Evolutionary conservation across 2,888 invertebrate genomes (phyloP), one percentile per base, ranked within the genome.

Genomic region (Drosophila emarginata): DNA sequence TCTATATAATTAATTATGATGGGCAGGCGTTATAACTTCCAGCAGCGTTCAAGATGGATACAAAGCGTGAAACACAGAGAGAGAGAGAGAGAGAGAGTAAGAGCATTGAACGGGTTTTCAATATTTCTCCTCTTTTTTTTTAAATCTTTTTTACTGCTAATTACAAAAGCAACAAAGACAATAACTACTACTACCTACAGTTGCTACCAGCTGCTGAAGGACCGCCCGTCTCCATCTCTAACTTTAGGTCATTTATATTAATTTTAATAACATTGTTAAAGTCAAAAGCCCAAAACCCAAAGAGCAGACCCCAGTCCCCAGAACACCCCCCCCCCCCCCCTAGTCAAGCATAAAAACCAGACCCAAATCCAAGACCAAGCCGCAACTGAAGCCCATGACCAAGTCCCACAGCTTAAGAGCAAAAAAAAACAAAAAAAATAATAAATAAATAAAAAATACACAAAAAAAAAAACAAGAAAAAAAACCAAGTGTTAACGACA

Each of bases 191-290:
- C 45, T 21, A 45, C 11, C 45, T 45, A 12, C 12, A 18, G 45
- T 45, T 45, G 45, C 45, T 45, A 45, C 45, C 45, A 45, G 12
- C 45, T 45, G 12, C 45, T 45, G 12, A 18, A 45, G 45, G 45
- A 45, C 64, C 70, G 64, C 60, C 32, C 32, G 15, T 53, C 32
- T 53, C 53, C 5, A 28, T 32, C 28, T 59, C 26, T 63, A 61
- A 59, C 67, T 64, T 58, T 60, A 63, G 76, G 78, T 80, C 86
- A 87, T 87, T 87, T 88, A 87, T 89, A 87, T 82, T 88, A 86
- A 89, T 89, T 88, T 89, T 89, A 87, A 87, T 89, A 87, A 89
- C 80, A 86, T 86, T 87, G 88, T 87, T 88, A 87, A 82, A 78
- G 74, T 63, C 64, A 39, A 70, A 21, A 45, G 45, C 18, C 18